Evolutionary conservation across 2,113 vertebrate genomes (phyloP), one percentile per base, ranked within the genome.

Genomic region (Phalacrocorax brasilianus): DNA sequence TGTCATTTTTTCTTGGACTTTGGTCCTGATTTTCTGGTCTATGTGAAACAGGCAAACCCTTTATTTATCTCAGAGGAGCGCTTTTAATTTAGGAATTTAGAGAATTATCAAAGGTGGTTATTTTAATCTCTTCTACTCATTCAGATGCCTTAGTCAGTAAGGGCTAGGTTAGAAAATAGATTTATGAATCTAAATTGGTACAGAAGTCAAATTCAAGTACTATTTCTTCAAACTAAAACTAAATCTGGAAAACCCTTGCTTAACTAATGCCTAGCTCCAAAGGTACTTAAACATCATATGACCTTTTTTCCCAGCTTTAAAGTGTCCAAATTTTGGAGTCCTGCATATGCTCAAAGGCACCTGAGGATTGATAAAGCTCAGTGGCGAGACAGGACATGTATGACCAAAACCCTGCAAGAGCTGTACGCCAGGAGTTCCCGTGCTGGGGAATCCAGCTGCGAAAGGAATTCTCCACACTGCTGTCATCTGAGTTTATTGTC

Each of bases 71-170:
- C 84, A 40, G 61, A 82, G 81, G 74, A 91, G 74, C 59, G 84
- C 91, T 95, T 95, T 95, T 74, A 87, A 91, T 95, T 96, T 88
- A 89, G 78, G 91, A 89, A 88, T 73, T 93, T 83, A 95, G 74
- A 50, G 75, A 95, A 82, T 94, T 92, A 95, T 87, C 91, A 85
- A 52, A 90, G 89, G 84, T 59, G 55, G 63, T 93, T 96, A 70
- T 95, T 97, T 93, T 95, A 91, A 89, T 89, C 84, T 83, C 84
- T 89, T 82, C 77, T 77, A 85, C 71, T 94, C 86, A 53, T 53
- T 68, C 77, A 66, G 47, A 84, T 72, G 73, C 67, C 55, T 55
- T 59, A 88, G 77, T 66, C 86, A 62, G 62, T 70, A 28, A 85
- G 72, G 78, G 63, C 75, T 59, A 59, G 53, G 47, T 66, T 80